Evolutionary conservation across 2,113 vertebrate species (phyloP).

Genomic region (Rallus limicola): DNA sequence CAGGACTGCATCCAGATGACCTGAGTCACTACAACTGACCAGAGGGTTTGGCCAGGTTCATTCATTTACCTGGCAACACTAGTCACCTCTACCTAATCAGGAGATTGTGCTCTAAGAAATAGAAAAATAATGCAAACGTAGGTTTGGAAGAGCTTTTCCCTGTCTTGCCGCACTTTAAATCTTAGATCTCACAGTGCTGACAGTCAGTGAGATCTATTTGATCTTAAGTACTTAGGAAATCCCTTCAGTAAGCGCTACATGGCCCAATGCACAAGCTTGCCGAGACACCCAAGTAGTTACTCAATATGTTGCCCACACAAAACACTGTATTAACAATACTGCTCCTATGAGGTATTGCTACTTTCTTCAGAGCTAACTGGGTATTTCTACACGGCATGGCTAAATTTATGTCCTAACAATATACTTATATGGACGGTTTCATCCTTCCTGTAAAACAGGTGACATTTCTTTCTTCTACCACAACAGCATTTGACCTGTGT

Average conservation of each 20-base stretch:
- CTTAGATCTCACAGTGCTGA: not conserved
- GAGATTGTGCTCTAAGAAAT: not conserved
- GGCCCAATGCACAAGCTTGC: not conserved
- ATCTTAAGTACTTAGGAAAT: not conserved
- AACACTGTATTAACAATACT: not conserved
- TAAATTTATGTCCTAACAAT: not conserved
- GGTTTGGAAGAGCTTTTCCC: not conserved
- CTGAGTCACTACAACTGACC: not conserved
- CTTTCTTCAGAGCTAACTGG: not conserved
- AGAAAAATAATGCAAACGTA: not conserved
- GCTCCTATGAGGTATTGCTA: not conserved
- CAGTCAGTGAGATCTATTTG: not conserved
- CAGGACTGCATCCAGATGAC: not conserved
- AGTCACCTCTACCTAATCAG: not conserved
- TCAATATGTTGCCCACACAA: not conserved
- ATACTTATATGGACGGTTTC: not conserved
- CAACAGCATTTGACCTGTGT: not conserved
- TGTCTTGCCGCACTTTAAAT: not conserved
- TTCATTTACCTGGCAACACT: not conserved
- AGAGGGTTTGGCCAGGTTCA: not conserved
- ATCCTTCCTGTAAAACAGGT: not conserved
- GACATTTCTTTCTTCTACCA: not conserved
- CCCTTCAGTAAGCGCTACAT: not conserved
- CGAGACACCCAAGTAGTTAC: not conserved
- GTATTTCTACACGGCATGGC: not conserved